phyloP scores from a whole-genome alignment of 2,113 vertebrate species.

The Motacilla alba region DNA sequence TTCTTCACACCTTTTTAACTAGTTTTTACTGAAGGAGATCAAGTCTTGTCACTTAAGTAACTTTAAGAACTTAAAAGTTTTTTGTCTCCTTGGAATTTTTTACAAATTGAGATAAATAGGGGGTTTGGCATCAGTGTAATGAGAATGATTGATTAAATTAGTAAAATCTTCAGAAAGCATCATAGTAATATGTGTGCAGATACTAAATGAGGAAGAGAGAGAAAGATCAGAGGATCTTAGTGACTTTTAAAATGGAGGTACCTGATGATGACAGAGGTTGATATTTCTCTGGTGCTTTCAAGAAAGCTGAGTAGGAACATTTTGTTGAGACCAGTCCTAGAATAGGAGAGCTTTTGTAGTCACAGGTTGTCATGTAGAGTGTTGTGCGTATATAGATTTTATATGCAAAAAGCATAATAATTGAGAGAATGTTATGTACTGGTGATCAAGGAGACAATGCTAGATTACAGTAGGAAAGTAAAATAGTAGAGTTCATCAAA shows the following conservation, averaged over 20 bases:
- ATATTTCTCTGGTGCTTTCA: not conserved
- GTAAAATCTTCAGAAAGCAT: not conserved
- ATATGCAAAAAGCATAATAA: not conserved
- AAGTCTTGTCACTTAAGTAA: not conserved
- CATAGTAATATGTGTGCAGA: not conserved
- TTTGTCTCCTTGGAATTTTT: not conserved
- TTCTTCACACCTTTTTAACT: not conserved
- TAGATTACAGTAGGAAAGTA: not conserved
- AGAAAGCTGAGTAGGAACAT: not conserved
- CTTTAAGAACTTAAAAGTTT: not conserved
- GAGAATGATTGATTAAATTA: not conserved
- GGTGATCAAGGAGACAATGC: not conserved
- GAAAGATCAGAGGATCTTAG: not conserved
- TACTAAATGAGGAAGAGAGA: conserved; percentile 7
- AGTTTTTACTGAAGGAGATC: not conserved
- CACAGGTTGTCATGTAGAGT: not conserved
- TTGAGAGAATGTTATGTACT: not conserved
- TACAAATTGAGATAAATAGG: not conserved
- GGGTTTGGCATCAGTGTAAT: not conserved
- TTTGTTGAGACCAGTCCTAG: not conserved
- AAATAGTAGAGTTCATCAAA: not conserved
- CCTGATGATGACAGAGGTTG: not conserved
- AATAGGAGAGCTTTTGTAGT: not conserved
- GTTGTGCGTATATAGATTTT: not conserved
- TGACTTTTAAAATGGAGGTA: not conserved